Evolutionary conservation across 2,113 vertebrate genomes (phyloP), one percentile per base, ranked within the genome.

Genomic region (Limanda limanda): DNA sequence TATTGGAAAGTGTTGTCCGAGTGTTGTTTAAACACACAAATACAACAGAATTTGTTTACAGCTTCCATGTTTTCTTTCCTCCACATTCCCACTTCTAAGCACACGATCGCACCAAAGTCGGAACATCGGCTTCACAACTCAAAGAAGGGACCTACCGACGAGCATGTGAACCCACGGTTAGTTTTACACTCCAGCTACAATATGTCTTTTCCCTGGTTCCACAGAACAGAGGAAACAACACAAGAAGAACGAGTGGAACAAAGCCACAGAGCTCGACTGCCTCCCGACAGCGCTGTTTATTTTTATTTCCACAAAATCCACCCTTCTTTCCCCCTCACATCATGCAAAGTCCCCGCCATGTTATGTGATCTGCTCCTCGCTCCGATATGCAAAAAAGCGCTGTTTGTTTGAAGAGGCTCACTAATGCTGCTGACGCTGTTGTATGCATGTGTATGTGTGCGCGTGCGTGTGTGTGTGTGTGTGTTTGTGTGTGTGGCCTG

Each of bases 311-410:
- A 74, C 6, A 21, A 82, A 70, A 74, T 68, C 71, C 48, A 52
- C 17, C 20, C 12, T 0, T 67, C 48, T 42, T 37, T 31, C 4
- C 9, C 6, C 12, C 14, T 8, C 12, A 27, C 74, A 58, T 64
- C 65, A 24, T 69, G 68, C 61, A 42, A 68, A 66, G 40, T 70
- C 81, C 78, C 71, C 4, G 21, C 23, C 24, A 54, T 54, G 42
- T 45, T 80, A 67, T 57, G 68, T 63, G 64, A 81, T 71, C 10
- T 7, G 70, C 68, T 52, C 52, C 42, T 68, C 66, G 66, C 68
- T 67, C 66, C 45, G 71, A 85, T 78, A 89, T 86, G 83, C 86
- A 86, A 82, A 83, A 81, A 55, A 11, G 17, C 5, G 17, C 5
- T 62, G 69, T 82, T 79, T 87, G 79, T 78, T 75, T 79, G 69